Evolutionary conservation across 1,140 invertebrate genomes (phyloP), one percentile per base, ranked within the genome.

Genomic region (Sipha flava): DNA sequence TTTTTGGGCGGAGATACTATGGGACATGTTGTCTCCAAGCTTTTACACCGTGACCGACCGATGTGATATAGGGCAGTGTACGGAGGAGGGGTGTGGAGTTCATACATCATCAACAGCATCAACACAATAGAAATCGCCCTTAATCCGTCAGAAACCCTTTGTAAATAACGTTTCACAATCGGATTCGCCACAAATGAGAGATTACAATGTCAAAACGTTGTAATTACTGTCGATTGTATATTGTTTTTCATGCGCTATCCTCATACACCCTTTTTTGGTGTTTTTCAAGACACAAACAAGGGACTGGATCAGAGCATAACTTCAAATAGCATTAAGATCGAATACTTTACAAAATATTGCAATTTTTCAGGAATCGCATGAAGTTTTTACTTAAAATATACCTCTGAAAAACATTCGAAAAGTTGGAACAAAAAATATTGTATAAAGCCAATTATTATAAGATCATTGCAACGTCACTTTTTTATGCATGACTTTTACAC

Each of bases 141-240:
- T 43, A 43, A 66, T 66, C 21, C 21, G 62, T 66, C 62, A 66
- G 34, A 40, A 66, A 23, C 62, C 62, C 21, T 66, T 66, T 66
- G 62, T 66, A 66, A 66, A 66, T 23, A 66, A 66, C 62, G 62
- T 66, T 66, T 66, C 37, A 66, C 37, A 23, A 66, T 43, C 31
- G 21, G 21, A 66, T 66, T 66, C 21, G 62, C 34, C 62, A 21
- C n/a, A 66, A 66, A 66, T 43, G n/a, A 66, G 37, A 66, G n/a
- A 66, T 66, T 40, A 66, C 34, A 66, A 66, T 37, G 62, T 66
- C 62, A 66, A 64, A 66, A 66, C 62, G 62, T 23, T 16, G 62
- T 43, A 66, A 66, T 66, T 66, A 66, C 62, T 40, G 34, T 26
- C 34, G 62, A 43, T 66, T 66, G 62, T 66, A 40, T n/a, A 66